These are phyloP conservation scores for Eurytoma californica DNA, from an alignment of 2,888 invertebrate genomes.

Conservation along the genomic window DNA sequence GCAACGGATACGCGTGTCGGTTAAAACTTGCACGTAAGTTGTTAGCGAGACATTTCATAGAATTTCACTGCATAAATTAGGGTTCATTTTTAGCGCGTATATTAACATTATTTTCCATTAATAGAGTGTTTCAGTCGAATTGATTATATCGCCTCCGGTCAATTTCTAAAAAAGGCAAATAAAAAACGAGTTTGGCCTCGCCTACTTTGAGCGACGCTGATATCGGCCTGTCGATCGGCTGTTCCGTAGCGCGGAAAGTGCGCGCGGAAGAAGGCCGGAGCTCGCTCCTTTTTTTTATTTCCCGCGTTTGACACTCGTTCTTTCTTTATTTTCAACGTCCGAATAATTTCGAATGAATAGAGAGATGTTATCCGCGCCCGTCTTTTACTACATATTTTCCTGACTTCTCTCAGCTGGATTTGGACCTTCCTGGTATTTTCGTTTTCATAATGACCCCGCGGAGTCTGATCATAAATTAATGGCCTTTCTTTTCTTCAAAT, in stretches of 20 bases:
- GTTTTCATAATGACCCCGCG: conserved; percentile 28
- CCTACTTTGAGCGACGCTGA: conserved; percentile 40
- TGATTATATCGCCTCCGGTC: too few relatives aligned
- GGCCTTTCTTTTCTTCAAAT: not conserved
- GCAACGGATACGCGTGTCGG: too few relatives aligned
- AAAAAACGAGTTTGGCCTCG: not conserved
- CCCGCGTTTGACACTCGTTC: not conserved
- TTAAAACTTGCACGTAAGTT: too few relatives aligned
- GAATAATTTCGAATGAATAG: conserved; percentile 28
- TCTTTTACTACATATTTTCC: conserved; percentile 1
- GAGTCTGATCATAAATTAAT: conserved; percentile 39
- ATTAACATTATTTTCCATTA: too few relatives aligned
- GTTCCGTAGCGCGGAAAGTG: conserved; percentile 39
- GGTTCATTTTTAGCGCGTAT: too few relatives aligned
- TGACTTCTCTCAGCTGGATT: not conserved
- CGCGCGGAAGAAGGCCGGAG: conserved; percentile 27
- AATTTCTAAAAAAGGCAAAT: too few relatives aligned
- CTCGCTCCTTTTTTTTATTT: not conserved
- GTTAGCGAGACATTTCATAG: too few relatives aligned
- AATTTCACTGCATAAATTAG: too few relatives aligned
- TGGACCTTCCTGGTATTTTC: not conserved
- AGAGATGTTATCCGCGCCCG: conserved; percentile 30
- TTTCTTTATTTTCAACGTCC: conserved; percentile 10
- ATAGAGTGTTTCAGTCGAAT: too few relatives aligned
- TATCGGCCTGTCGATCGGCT: conserved; percentile 40